Evolutionary conservation across 2,113 vertebrate genomes (phyloP).

Genomic region (Bubalus kerabau): DNA sequence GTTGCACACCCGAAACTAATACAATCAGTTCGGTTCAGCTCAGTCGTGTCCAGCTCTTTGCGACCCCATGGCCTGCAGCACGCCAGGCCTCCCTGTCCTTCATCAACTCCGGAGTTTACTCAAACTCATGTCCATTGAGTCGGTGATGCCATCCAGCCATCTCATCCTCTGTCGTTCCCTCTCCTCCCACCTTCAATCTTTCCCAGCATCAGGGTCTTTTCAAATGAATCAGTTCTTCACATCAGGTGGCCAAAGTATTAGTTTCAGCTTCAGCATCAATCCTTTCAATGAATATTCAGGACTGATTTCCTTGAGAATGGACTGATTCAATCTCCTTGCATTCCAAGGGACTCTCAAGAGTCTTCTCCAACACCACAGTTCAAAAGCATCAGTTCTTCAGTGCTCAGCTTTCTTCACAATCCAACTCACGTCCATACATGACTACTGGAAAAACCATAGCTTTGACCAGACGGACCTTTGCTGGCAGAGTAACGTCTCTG

Average conservation of each 20-base stretch:
- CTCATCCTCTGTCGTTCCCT: not conserved
- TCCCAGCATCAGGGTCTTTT: not conserved
- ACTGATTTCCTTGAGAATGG: not conserved
- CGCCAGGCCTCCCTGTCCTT: not conserved
- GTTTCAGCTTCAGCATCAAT: not conserved
- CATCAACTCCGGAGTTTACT: not conserved
- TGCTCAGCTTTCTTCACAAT: not conserved
- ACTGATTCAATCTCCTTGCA: not conserved
- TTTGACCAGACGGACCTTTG: not conserved
- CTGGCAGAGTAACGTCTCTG: not conserved
- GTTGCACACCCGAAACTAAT: not conserved
- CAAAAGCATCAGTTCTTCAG: not conserved
- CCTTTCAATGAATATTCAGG: not conserved
- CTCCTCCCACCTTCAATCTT: not conserved
- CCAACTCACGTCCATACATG: not conserved
- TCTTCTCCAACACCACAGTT: not conserved
- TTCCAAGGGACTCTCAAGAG: not conserved
- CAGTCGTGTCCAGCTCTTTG: not conserved
- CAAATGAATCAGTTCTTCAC: not conserved
- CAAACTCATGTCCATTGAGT: not conserved
- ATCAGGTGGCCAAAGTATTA: not conserved
- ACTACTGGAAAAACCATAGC: not conserved
- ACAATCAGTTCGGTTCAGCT: not conserved
- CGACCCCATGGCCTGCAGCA: rapidly evolving
- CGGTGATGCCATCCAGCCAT: not conserved